These are phyloP conservation scores for Ceratoteleas bidentatus DNA, from an alignment of 1,140 invertebrate species.

Conservation along the genomic window DNA sequence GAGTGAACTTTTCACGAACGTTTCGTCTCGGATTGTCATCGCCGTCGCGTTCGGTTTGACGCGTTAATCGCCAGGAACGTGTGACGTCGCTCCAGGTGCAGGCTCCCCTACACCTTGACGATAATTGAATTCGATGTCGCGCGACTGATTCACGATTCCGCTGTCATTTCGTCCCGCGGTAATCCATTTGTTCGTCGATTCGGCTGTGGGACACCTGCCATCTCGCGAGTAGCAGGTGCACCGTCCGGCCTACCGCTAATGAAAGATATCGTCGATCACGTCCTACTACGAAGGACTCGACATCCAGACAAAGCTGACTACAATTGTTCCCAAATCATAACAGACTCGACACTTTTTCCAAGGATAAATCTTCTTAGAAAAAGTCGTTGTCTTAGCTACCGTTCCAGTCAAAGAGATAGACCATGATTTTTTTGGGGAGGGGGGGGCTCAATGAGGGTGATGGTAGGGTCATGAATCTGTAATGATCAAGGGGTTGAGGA, in stretches of 20 bases:
- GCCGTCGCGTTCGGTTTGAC: background rate
- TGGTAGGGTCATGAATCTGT: too few species aligned
- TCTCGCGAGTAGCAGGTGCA: slow-evolving; percentile 70
- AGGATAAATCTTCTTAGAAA: too few species aligned
- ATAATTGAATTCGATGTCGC: slow-evolving; percentile 39
- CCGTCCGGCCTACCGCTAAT: slow-evolving; percentile 60
- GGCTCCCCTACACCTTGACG: slow-evolving; percentile 9
- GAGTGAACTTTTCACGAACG: slow-evolving; percentile 19
- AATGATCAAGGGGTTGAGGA: too few species aligned
- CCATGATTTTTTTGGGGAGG: too few species aligned
- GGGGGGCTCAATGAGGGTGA: too few species aligned
- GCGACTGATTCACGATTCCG: slow-evolving; percentile 42
- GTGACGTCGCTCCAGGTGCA: slow-evolving; percentile 20
- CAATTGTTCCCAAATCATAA: slow-evolving; percentile 35
- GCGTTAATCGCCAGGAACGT: slow-evolving; percentile 14
- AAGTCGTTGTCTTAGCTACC: too few species aligned
- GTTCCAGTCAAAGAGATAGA: too few species aligned
- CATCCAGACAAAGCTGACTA: slow-evolving; percentile 58
- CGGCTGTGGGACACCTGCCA: slow-evolving; percentile 44
- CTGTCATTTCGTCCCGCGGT: slow-evolving; percentile 17
- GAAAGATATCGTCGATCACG: slow-evolving; percentile 77
- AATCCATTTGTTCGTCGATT: slow-evolving; percentile 34
- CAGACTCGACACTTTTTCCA: slow-evolving; percentile 1
- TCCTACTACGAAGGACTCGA: slow-evolving; percentile 34
- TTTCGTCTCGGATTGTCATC: slow-evolving; percentile 22